A percentile compares a stretch with the other conserved stretches of the same genome.
These are phyloP conservation scores for Corbicula japonica DNA, from an alignment of 2,888 invertebrate genomes.

Conservation along the genomic window DNA sequence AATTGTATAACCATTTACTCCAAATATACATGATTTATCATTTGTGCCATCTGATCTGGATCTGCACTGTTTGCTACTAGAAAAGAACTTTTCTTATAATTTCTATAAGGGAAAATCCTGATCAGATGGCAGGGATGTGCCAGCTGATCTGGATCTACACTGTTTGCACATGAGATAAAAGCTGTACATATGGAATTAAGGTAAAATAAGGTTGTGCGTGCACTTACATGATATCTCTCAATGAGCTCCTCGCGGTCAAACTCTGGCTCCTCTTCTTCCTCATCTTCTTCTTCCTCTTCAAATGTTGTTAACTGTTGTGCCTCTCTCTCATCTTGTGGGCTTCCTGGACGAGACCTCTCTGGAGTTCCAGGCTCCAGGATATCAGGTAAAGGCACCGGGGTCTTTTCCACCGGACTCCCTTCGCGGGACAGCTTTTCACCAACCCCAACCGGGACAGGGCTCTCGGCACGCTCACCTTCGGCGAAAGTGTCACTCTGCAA, in stretches of 20 bases:
- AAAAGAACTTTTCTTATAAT: too few species aligned
- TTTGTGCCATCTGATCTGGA: too few species aligned
- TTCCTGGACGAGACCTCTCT: constrained; percentile 70
- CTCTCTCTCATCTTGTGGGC: constrained; percentile 61
- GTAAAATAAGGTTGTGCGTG: too few species aligned
- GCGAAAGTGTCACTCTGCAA: constrained; percentile 82
- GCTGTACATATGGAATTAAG: too few species aligned
- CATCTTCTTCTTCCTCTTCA: constrained; percentile 77
- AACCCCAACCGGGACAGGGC: constrained; percentile 75
- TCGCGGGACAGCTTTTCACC: constrained; percentile 83
- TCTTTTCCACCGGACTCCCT: constrained; percentile 75
- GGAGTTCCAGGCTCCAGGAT: constrained; percentile 76
- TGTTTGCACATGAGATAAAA: too few species aligned
- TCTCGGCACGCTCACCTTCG: constrained; percentile 81
- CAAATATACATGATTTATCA: too few species aligned
- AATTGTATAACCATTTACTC: too few species aligned
- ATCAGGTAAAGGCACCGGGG: constrained; percentile 62
- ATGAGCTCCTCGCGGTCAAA: constrained; percentile 83
- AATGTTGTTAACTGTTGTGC: constrained; percentile 62
- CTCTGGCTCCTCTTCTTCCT: constrained; percentile 77
- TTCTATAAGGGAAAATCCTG: too few species aligned
- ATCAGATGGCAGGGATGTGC: too few species aligned
- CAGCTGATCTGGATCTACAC: too few species aligned
- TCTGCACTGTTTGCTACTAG: too few species aligned
- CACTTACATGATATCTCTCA: constrained; percentile 84